phyloP scores from a whole-genome alignment of 2,797 vertebrate genomes.

The Amniataba percoides region DNA sequence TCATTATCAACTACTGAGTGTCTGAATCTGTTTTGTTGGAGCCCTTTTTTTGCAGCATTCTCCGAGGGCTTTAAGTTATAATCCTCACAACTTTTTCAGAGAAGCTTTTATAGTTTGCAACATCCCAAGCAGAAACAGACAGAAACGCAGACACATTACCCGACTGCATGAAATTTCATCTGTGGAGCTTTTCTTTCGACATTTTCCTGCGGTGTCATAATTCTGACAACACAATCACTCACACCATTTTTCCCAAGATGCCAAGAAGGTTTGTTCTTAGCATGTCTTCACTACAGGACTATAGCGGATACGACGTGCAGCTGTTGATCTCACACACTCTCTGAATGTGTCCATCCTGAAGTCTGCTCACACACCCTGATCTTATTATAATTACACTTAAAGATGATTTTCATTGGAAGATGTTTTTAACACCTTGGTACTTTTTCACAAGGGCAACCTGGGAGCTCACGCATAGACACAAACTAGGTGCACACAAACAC shows the following conservation, averaged over 20 bases:
- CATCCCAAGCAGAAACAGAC: background rate
- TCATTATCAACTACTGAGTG: background rate
- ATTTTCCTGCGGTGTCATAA: background rate
- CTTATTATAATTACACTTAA: background rate
- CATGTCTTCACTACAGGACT: background rate
- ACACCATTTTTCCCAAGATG: slow-evolving; percentile 12
- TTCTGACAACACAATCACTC: background rate
- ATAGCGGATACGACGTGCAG: background rate
- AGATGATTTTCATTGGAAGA: background rate
- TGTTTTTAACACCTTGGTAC: background rate
- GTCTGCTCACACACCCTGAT: background rate
- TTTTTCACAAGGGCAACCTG: slow-evolving; percentile 1
- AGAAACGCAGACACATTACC: background rate
- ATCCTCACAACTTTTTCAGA: slow-evolving; percentile 2
- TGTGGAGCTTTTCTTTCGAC: background rate
- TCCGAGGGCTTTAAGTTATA: background rate
- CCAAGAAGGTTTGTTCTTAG: background rate
- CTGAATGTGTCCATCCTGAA: background rate
- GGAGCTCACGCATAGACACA: background rate
- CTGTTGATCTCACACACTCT: background rate
- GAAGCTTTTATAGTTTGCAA: slow-evolving; percentile 7
- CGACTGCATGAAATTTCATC: background rate
- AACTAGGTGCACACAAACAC: background rate
- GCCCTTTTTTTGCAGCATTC: background rate
- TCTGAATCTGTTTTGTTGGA: background rate